phyloP scores from a whole-genome alignment of 2,888 invertebrate genomes.

The Fragum whitleyi region DNA sequence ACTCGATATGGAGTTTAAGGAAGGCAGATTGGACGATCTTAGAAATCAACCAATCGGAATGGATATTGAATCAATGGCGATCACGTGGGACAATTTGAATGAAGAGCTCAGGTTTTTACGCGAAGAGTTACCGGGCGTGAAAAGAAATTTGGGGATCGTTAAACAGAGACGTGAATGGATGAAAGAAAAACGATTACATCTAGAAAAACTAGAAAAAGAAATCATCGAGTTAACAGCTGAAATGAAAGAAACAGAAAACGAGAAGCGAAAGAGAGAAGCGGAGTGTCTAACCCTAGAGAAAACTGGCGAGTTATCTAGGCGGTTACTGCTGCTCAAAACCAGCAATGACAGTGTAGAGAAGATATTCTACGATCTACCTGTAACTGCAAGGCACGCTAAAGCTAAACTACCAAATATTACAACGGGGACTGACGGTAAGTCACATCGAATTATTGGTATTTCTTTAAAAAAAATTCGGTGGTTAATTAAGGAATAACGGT shows the following conservation, averaged over 20 bases:
- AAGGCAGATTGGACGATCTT: conserved; percentile 70
- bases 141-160: conserved; percentile 70
- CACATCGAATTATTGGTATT: no score
- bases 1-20: conserved; percentile 79
- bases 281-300: conserved; percentile 70
- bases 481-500: no score
- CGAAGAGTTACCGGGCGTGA: conserved; percentile 71
- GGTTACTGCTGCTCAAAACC: conserved; percentile 76
- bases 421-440: conserved; percentile 59
- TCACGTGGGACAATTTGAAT: conserved; percentile 75
- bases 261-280: conserved; percentile 62
- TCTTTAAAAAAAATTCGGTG: no score
- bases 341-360: conserved; percentile 79
- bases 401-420: conserved; percentile 59
- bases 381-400: conserved; percentile 66
- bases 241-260: conserved; percentile 60
- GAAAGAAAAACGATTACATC: conserved; percentile 64
- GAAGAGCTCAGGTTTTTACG: conserved; percentile 75
- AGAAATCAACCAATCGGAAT: conserved; percentile 57
- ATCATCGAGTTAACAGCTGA: conserved; percentile 60
- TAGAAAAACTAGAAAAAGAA: conserved; percentile 70
- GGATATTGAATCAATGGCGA: conserved; percentile 62
- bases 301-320: conserved; percentile 73
- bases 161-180: conserved; percentile 77
- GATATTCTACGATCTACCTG: conserved; percentile 79